Conservation (phyloP, 2,113 vertebrate species). For the Isichthys henryi region DNA sequence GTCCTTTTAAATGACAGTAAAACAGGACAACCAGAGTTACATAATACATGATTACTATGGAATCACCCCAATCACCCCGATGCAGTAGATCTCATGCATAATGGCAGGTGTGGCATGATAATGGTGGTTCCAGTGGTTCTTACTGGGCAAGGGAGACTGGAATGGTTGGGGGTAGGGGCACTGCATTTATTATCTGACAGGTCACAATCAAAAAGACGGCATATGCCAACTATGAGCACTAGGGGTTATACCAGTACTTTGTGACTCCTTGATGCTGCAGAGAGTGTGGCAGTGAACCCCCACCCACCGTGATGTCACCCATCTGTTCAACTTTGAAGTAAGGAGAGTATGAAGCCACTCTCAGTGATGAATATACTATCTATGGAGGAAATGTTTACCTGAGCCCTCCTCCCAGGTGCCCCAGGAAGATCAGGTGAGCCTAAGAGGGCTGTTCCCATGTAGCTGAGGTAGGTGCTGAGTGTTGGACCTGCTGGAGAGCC, state of each 20-base stretch:
- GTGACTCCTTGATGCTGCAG: not conserved
- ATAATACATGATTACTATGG: not conserved
- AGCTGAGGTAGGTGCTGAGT: constrained; percentile 64
- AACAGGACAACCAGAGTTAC: not conserved
- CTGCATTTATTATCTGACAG: not conserved
- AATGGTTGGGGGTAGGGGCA: not conserved
- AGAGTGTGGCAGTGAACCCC: not conserved
- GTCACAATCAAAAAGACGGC: not conserved
- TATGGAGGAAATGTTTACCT: constrained; percentile 74
- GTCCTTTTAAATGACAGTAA: not conserved
- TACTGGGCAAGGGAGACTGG: not conserved
- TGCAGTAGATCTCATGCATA: not conserved
- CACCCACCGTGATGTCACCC: not conserved
- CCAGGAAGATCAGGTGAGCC: constrained; percentile 75
- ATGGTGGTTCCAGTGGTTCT: not conserved
- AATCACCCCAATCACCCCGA: not conserved
- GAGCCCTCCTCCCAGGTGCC: constrained; percentile 74
- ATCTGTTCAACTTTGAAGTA: not conserved
- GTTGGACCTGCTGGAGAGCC: constrained; percentile 83
- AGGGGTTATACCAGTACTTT: not conserved
- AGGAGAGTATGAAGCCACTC: not conserved
- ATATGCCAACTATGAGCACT: not conserved
- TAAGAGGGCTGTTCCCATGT: constrained; percentile 84
- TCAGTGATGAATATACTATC: constrained; percentile 38
- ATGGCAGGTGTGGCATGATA: not conserved